Conservation (phyloP, 53 echinoderm and acorn worm species). For the Echinometra lucunter region DNA sequence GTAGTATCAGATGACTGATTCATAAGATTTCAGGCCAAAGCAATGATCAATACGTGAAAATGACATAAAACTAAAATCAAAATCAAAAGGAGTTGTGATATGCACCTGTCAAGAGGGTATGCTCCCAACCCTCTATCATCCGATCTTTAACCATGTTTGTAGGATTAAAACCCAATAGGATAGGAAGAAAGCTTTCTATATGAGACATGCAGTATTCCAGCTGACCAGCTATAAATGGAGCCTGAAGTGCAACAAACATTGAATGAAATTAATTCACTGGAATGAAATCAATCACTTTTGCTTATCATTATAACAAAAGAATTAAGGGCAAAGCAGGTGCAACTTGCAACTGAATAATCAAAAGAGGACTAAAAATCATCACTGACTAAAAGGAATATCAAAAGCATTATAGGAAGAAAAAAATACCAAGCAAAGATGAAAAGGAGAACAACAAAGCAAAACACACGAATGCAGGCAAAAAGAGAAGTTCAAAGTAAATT, state of each 20-base stretch:
- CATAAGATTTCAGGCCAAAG: too few relatives aligned
- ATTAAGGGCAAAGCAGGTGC: too few relatives aligned
- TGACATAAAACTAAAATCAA: too few relatives aligned
- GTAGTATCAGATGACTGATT: too few relatives aligned
- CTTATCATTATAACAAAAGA: neutral
- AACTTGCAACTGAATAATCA: too few relatives aligned
- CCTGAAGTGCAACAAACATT: slow-evolving; percentile 70
- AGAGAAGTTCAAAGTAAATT: too few relatives aligned
- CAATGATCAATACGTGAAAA: too few relatives aligned
- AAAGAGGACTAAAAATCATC: neutral
- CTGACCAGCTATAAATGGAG: slow-evolving; percentile 94
- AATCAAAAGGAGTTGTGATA: too few relatives aligned
- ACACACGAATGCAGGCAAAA: too few relatives aligned
- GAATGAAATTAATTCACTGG: neutral
- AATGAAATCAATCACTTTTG: neutral
- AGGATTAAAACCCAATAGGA: slow-evolving; percentile 93
- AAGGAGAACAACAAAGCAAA: too few relatives aligned
- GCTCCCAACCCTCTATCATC: slow-evolving; percentile 87
- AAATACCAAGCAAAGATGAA: too few relatives aligned
- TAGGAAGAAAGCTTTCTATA: slow-evolving; percentile 79
- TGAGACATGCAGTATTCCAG: slow-evolving; percentile 85
- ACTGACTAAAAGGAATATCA: neutral
- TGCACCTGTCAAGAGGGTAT: slow-evolving; percentile 86
- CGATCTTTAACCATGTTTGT: slow-evolving; percentile 72
- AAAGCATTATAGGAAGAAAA: too few relatives aligned